Evolutionary conservation across 2,797 vertebrate species (phyloP).

Genomic region (Percopsis omiscomaycus): DNA sequence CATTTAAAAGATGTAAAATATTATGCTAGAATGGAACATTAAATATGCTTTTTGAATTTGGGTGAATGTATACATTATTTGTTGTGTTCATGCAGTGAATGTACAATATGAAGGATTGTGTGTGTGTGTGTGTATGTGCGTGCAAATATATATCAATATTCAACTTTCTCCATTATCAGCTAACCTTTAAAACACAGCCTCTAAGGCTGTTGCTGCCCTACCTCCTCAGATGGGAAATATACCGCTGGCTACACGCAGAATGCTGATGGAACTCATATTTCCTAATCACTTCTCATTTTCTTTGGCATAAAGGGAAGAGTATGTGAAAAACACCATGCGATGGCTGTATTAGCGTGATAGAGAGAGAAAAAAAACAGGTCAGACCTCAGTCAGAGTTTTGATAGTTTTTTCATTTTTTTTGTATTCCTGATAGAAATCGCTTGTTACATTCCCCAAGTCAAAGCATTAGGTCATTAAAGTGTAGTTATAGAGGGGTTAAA

Average conservation of each 20-base stretch:
- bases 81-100: no score
- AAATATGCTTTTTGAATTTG: no score
- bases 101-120: not conserved
- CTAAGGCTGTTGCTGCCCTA: slow-evolving; percentile 59
- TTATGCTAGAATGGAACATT: no score
- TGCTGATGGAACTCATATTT: slow-evolving; percentile 64
- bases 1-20: no score
- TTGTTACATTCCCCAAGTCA: no score
- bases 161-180: slow-evolving; percentile 56
- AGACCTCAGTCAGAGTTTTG: no score
- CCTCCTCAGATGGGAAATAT: slow-evolving; percentile 53
- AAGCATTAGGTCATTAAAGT: no score
- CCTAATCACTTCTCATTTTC: slow-evolving; percentile 63
- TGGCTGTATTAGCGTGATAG: slow-evolving; percentile 51
- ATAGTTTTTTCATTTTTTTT: no score
- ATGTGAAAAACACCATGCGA: slow-evolving; percentile 46
- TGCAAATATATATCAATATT: slow-evolving; percentile 51
- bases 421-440: no score
- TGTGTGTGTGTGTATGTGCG: slow-evolving; percentile 32
- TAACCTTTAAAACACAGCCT: slow-evolving; percentile 70
- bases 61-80: no score
- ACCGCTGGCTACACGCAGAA: slow-evolving; percentile 46
- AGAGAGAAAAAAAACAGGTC: slow-evolving; percentile 17
- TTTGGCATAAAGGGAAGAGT: slow-evolving; percentile 52
- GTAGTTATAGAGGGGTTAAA: no score